phyloP scores from a whole-genome alignment of 1,140 invertebrate genomes.

The Paralvinella palmiformis region DNA sequence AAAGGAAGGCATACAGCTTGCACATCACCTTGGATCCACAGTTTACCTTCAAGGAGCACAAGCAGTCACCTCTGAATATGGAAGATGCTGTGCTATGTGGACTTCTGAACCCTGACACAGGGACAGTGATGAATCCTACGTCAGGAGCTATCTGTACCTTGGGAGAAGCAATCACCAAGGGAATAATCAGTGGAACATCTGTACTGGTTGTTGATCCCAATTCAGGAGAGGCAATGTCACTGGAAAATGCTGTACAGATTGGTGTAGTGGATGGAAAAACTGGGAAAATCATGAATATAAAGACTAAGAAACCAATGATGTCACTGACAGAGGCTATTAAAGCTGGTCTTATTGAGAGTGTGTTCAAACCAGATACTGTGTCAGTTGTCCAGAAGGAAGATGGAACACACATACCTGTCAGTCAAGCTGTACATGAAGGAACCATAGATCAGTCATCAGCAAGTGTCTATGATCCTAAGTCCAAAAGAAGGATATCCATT shows the following conservation, averaged over 20 bases:
- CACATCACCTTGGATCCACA: slow-evolving; percentile 16
- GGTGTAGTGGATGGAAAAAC: slow-evolving; percentile 44
- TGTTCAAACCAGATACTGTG: slow-evolving; percentile 64
- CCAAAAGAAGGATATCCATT: slow-evolving; percentile 68
- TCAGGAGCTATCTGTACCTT: slow-evolving; percentile 68
- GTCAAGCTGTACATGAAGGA: slow-evolving; percentile 68
- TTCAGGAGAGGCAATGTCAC: slow-evolving; percentile 55
- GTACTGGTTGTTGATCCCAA: slow-evolving; percentile 60
- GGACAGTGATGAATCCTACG: slow-evolving; percentile 71
- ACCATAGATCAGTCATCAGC: slow-evolving; percentile 66
- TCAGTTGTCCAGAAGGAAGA: slow-evolving; percentile 71
- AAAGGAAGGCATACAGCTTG: slow-evolving; percentile 28
- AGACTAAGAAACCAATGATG: slow-evolving; percentile 72
- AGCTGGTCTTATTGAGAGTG: slow-evolving; percentile 70
- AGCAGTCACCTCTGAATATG: slow-evolving; percentile 48
- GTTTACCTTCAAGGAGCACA: slow-evolving; percentile 12
- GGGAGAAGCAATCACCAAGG: slow-evolving; percentile 69
- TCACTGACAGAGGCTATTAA: slow-evolving; percentile 73
- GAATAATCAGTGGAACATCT: slow-evolving; percentile 72
- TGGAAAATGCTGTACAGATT: slow-evolving; percentile 67
- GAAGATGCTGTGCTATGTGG: slow-evolving; percentile 79
- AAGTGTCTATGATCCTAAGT: slow-evolving; percentile 70
- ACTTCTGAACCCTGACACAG: slow-evolving; percentile 70
- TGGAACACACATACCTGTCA: slow-evolving; percentile 61
- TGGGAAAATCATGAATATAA: slow-evolving; percentile 59